Conservation (phyloP, 2,113 vertebrate species). For the Lutjanus erythropterus region DNA sequence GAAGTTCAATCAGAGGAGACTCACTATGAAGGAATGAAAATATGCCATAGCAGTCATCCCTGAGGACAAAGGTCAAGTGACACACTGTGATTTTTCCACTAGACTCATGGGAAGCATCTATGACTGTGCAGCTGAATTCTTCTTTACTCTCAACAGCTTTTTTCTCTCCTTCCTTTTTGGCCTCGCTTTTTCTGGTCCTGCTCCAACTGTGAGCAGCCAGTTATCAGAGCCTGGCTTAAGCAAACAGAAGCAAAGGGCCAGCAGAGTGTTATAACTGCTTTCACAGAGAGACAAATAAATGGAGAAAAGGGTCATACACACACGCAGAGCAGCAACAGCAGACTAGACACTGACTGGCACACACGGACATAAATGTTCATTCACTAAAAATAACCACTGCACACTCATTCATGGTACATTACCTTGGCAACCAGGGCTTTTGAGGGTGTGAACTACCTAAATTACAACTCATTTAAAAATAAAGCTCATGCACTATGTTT, state of each 20-base stretch:
- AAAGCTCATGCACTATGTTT: background rate
- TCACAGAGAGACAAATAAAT: conserved; percentile 33
- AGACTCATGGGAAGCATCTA: conserved; percentile 27
- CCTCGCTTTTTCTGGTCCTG: conserved; percentile 30
- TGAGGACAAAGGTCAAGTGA: conserved; percentile 9
- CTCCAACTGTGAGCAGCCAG: conserved; percentile 50
- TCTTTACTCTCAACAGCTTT: conserved; percentile 1
- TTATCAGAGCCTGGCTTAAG: conserved; percentile 57
- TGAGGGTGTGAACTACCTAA: background rate
- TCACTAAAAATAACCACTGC: background rate
- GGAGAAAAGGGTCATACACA: background rate
- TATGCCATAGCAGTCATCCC: conserved; percentile 32
- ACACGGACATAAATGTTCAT: background rate
- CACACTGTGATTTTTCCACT: background rate
- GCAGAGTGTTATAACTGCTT: conserved; percentile 4
- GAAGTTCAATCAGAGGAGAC: conserved; percentile 17
- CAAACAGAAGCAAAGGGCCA: conserved; percentile 67
- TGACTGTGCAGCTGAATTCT: background rate
- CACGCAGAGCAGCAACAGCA: background rate
- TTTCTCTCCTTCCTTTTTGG: background rate
- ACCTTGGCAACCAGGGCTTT: background rate
- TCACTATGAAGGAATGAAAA: conserved; percentile 48
- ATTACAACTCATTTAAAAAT: background rate
- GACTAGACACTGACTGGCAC: background rate
- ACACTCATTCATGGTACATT: background rate